Base-by-base conservation (phyloP, 2,113 vertebrate genomes). In the Salvelinus alpinus region DNA sequence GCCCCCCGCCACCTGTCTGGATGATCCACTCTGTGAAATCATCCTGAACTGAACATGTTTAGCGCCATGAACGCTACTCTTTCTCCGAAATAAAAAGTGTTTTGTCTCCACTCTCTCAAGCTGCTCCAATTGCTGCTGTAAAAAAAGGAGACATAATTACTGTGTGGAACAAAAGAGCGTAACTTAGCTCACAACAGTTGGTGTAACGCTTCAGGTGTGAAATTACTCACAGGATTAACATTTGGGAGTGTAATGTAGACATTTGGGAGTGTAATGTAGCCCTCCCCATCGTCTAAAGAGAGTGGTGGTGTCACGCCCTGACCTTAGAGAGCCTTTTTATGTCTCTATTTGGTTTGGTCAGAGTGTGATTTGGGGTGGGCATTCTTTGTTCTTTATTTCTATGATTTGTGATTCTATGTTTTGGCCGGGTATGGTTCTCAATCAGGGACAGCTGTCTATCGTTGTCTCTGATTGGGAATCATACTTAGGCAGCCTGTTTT, bases 191-290 rank as follows among this genome's bases (percentile, higher is more conserved):
- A 85, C 69, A 70, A 29, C 81, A 83, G 86, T 85, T 85, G 82
- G 76, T 80, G 83, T 73, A 86, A 78, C 44, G 75, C 85, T 83
- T 91, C 85, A 88, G 86, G 84, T 91, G 91, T 86, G 86, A 90
- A 91, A 90, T 89, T 81, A 82, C 13, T 57, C 72, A 86, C 76
- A 68, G 72, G 67, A 73, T 85, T 85, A 88, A 81, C 76, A 82
- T 80, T 78, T 68, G 54, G 47, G 78, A 86, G 77, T 48, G 73
- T 74, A 69, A 72, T 72, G 75, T 47, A 70, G 57, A 25, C 25
- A 25, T 25, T 25, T 25, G 25, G 25, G 1, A 86, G 77, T 48
- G 73, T 74, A 69, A 72, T 72, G 75, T 47, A 70, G 57, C 12
- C 22, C 47, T 85, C 51, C 73, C 76, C 11, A 69, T 66, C 9